Evolutionary conservation across 1,140 invertebrate species (phyloP), one percentile per base, ranked within the genome.

Genomic region (Aporrectodea caliginosa): DNA sequence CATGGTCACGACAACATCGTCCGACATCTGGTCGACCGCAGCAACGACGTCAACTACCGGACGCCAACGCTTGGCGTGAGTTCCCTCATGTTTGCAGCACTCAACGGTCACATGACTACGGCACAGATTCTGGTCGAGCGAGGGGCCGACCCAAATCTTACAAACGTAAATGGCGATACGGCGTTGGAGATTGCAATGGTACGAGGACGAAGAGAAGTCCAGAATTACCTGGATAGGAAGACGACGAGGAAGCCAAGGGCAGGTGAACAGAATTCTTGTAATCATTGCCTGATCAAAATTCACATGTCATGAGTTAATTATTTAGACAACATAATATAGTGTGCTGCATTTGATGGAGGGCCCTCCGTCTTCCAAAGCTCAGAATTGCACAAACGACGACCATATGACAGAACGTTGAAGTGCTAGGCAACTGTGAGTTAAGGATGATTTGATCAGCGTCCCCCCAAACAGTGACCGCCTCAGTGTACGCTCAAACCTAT

Each of bases 31-130:
- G 77, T 88, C 14, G 87, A 88, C 73, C 80, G 85, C 75, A 87
- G 88, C 12, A 84, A 83, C 81, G 85, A 89, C 81, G 86, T 88
- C 16, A 88, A 88, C 80, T 84, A 85, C 74, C 80, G 83, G 35
- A 86, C 84, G 31, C 82, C 84, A 0, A 87, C 87, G 1, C 85
- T 84, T 29, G 84, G 85, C 6, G 70, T 87, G 0, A 87, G 84
- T 0, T 83, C 87, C 16, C 83, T 89, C 22, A 88, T 88, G 87
- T 78, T 86, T 30, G 86, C 87, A 16, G 88, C 87, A 2, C 70
- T 87, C 27, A 88, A 88, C 83, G 87, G 87, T 75, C 88, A 88
- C 82, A 86, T 87, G 84, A 88, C 84, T 6, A 88, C 86, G 2
- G 86, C 85, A 0, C 87, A 88, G 81, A 85, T 88, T 68, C 82